phyloP scores from a whole-genome alignment of 2,797 vertebrate genomes.

The Setipinna tenuifilis region DNA sequence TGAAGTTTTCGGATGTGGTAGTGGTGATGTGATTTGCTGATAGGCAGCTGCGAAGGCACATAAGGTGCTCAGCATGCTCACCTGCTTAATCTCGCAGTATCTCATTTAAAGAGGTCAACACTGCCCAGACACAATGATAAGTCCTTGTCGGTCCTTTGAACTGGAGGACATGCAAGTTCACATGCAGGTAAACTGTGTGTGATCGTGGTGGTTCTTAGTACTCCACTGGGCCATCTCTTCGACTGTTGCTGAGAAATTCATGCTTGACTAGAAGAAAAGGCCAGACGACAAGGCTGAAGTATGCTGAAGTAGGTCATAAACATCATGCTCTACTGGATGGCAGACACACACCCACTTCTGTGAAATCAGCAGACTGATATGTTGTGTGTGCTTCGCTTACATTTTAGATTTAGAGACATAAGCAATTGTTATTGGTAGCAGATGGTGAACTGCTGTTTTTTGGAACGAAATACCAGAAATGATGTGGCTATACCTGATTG shows the following conservation, averaged over 20 bases:
- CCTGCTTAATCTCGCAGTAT: background rate
- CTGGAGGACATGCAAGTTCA: background rate
- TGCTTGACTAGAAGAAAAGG: background rate
- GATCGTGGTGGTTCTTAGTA: background rate
- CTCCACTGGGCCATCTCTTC: background rate
- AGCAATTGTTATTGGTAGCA: background rate
- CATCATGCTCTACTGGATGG: background rate
- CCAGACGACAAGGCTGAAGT: background rate
- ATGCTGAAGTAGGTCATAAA: background rate
- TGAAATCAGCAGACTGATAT: background rate
- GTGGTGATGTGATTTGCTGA: background rate
- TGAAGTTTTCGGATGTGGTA: background rate
- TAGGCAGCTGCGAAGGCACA: background rate
- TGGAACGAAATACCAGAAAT: background rate
- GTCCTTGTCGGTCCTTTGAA: background rate
- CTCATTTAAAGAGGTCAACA: background rate
- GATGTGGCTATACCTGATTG: background rate
- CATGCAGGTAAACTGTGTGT: constrained; percentile 4
- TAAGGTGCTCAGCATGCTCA: constrained; percentile 3
- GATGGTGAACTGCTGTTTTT: background rate
- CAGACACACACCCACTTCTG: background rate
- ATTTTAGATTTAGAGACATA: background rate
- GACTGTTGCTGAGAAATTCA: background rate
- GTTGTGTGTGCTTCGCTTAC: background rate
- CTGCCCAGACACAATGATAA: background rate